A percentile compares a stretch with the other conserved stretches of the same genome.
Conservation (phyloP, 2,113 vertebrate species). For the Felis catus region F.catus_Fca126_mat1.0 CM031415.1:189764501-189765000, state of each 20-base stretch:
- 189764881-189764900: not conserved
- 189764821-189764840: not conserved
- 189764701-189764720: not conserved
- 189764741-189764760: not conserved
- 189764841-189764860: not conserved
- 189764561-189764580: constrained; percentile 20
- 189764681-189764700: not conserved
- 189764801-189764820: not conserved
- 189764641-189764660: not conserved
- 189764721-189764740: not conserved
- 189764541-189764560: not conserved
- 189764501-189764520: not conserved
- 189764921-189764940: not conserved
- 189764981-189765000: not conserved
- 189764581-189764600: not conserved
- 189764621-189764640: not conserved
- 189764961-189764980: not conserved
- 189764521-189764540: not conserved
- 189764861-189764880: not conserved
- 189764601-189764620: not conserved
- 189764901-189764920: not conserved
- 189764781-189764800: not conserved
- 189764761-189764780: not conserved
- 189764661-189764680: not conserved
- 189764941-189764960: not conserved